phyloP scores from a whole-genome alignment of 2,113 vertebrate genomes.

The Tychaedon coryphoeus region DNA sequence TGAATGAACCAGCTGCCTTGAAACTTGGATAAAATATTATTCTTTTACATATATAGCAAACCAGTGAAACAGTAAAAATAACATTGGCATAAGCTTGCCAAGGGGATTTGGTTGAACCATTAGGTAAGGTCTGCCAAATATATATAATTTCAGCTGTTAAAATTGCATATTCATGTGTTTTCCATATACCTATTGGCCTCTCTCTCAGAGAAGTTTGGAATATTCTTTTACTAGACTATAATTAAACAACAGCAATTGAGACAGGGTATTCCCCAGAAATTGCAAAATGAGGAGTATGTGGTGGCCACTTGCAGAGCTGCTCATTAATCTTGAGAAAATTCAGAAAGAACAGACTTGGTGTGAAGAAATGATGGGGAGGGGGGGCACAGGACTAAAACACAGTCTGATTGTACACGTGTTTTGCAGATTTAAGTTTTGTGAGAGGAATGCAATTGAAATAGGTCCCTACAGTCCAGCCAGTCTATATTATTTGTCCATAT shows the following conservation, averaged over 20 bases:
- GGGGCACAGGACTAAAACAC: not conserved
- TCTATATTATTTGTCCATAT: not conserved
- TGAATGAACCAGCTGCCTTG: constrained; percentile 32
- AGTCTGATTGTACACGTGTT: not conserved
- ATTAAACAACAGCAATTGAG: constrained; percentile 37
- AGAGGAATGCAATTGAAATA: not conserved
- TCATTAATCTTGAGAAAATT: constrained; percentile 35
- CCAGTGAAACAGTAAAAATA: constrained; percentile 57
- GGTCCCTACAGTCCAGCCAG: not conserved
- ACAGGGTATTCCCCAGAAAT: constrained; percentile 47
- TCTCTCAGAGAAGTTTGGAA: not conserved
- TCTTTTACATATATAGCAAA: constrained; percentile 44
- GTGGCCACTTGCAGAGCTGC: not conserved
- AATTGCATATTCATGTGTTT: constrained; percentile 66
- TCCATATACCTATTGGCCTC: constrained; percentile 50
- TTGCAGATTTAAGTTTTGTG: not conserved
- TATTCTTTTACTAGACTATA: constrained; percentile 21
- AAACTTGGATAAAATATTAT: constrained; percentile 52
- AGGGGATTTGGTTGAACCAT: constrained; percentile 36
- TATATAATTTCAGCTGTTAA: constrained; percentile 59
- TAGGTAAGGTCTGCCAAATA: constrained; percentile 55
- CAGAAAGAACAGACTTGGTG: not conserved
- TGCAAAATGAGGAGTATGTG: not conserved
- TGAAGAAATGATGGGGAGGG: not conserved
- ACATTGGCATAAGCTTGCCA: constrained; percentile 45